Conservation (phyloP, 2,888 invertebrate species). For the Leuctra nigra region DNA sequence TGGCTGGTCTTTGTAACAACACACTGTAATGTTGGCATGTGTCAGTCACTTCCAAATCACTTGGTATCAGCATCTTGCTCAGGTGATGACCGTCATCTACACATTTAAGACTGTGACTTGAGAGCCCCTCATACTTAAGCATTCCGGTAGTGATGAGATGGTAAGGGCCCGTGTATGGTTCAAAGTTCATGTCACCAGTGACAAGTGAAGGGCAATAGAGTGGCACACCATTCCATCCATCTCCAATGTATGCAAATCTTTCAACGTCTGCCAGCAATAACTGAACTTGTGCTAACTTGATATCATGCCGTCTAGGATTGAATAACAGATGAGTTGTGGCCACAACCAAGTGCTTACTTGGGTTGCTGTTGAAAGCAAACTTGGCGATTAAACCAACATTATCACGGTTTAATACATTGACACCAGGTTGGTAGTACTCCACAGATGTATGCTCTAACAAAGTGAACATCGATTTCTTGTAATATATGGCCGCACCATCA, state of each 20-base stretch:
- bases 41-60: conserved; percentile 41
- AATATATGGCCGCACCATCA: conserved; percentile 92
- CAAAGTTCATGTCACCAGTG: conserved; percentile 90
- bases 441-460: conserved; percentile 59
- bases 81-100: conserved; percentile 23
- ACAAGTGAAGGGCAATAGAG: conserved; percentile 70
- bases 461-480: conserved; percentile 57
- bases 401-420: conserved; percentile 68
- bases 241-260: conserved; percentile 55
- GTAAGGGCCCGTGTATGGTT: conserved; percentile 65
- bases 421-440: conserved; percentile 56
- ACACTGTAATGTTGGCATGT: conserved; percentile 39
- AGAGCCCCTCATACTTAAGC: conserved; percentile 38
- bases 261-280: conserved; percentile 80
- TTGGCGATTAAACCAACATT: conserved; percentile 81
- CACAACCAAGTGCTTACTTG: conserved; percentile 56
- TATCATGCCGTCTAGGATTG: conserved; percentile 83
- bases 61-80: conserved; percentile 36
- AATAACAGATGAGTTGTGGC: conserved; percentile 93
- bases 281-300: conserved; percentile 82
- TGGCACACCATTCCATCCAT: conserved; percentile 9
- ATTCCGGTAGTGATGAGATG: conserved; percentile 58
- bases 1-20: conserved; percentile 18
- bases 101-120: conserved; percentile 13
- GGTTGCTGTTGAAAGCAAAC: conserved; percentile 50